A percentile compares a stretch with the other conserved stretches of the same genome.
Evolutionary conservation across 2,113 vertebrate genomes (phyloP).

Genomic region (Progne subis): DNA sequence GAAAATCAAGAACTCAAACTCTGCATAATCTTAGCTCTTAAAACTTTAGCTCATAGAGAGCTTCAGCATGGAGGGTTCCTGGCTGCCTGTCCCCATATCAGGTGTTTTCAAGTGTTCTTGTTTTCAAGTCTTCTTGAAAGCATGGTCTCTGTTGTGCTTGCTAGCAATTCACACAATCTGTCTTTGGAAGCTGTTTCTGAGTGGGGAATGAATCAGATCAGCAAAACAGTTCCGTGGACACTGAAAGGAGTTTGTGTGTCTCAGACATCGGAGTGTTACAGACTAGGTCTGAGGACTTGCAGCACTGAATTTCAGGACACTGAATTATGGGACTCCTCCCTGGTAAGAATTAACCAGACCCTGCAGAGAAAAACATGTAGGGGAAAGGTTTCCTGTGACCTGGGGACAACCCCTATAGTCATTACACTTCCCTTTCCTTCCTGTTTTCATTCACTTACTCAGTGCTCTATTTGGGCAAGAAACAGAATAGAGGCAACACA

Average conservation of each 20-base stretch:
- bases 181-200: not conserved
- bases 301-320: not conserved
- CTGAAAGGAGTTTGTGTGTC: not conserved
- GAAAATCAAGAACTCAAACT: not conserved
- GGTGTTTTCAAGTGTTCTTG: not conserved
- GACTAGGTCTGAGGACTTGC: not conserved
- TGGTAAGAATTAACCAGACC: not conserved
- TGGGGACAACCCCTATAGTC: not conserved
- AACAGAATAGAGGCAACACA: not conserved
- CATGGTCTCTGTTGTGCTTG: not conserved
- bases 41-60: not conserved
- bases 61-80: not conserved
- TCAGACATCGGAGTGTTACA: accelerated
- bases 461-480: not conserved
- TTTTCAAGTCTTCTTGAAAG: not conserved
- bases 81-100: not conserved
- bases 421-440: not conserved
- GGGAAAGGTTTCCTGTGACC: not conserved
- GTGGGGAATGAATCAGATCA: not conserved
- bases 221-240: not conserved
- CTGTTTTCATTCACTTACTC: not conserved
- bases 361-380: not conserved
- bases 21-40: not conserved
- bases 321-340: not conserved
- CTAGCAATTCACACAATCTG: not conserved